Evolutionary conservation across 2,797 vertebrate genomes (phyloP).

Genomic region (Gymnoscopelus braueri): DNA sequence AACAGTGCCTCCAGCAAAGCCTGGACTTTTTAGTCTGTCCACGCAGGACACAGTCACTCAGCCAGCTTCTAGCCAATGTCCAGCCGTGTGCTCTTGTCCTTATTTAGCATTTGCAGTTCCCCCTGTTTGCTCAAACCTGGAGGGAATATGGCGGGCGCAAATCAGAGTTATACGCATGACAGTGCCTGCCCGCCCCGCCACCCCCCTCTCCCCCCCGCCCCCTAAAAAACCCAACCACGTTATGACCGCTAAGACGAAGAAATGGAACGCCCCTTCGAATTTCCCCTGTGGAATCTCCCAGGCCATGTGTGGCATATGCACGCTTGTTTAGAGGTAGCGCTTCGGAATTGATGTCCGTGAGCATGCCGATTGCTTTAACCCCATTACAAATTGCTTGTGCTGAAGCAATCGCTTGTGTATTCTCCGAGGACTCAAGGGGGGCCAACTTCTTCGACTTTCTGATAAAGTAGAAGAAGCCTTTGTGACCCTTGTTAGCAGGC

Average conservation of each 20-base stretch:
- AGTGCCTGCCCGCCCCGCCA: conserved; percentile 41
- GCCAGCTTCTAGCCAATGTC: conserved; percentile 53
- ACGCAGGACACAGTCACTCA: conserved; percentile 48
- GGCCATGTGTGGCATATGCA: conserved; percentile 34
- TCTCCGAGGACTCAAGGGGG: conserved; percentile 17
- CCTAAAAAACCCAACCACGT: conserved; percentile 16
- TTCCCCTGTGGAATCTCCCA: conserved; percentile 52
- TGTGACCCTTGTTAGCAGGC: neutral
- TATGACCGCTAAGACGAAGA: conserved; percentile 49
- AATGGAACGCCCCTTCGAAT: conserved; percentile 39
- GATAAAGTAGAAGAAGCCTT: neutral
- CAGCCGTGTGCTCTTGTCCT: conserved; percentile 61
- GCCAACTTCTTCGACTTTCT: conserved; percentile 21
- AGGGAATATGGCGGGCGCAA: conserved; percentile 40
- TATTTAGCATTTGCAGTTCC: conserved; percentile 69
- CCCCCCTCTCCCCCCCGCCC: neutral
- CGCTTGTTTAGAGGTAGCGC: conserved; percentile 20
- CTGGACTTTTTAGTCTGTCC: conserved; percentile 65
- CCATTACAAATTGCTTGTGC: conserved; percentile 34
- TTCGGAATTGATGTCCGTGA: conserved; percentile 39
- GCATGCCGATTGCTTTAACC: conserved; percentile 36
- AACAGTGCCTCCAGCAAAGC: conserved; percentile 70
- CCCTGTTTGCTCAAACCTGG: conserved; percentile 10
- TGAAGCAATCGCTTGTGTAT: conserved; percentile 37
- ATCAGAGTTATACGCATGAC: conserved; percentile 39